Evolutionary conservation across 1,140 invertebrate genomes (phyloP).

Genomic region (Zaprionus vittiger): DNA sequence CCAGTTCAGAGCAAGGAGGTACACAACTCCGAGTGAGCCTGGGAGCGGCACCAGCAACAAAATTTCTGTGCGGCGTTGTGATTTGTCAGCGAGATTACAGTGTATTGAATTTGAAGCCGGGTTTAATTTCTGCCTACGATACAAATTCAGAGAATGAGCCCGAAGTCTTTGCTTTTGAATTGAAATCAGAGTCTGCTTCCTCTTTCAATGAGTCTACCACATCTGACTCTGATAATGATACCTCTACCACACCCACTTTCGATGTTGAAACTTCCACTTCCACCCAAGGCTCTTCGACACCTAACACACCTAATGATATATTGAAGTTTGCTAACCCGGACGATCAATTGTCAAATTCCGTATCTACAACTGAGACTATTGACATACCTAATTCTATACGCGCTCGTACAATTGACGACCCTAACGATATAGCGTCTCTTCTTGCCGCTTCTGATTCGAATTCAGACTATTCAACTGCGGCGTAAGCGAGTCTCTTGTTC

Average conservation of each 20-base stretch:
- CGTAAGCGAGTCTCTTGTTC: neutral
- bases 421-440: too few relatives aligned
- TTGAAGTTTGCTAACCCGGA: neutral
- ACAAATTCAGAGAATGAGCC: constrained; percentile 12
- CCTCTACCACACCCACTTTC: neutral
- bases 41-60: neutral
- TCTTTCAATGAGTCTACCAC: too few relatives aligned
- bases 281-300: neutral
- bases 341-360: neutral
- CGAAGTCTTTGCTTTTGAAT: constrained; percentile 8
- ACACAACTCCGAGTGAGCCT: constrained; percentile 19
- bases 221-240: neutral
- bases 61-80: neutral
- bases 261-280: neutral
- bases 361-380: too few relatives aligned
- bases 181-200: neutral
- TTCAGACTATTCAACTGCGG: neutral
- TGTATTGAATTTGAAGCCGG: constrained; percentile 15
- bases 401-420: too few relatives aligned
- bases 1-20: neutral
- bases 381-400: too few relatives aligned
- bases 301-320: neutral
- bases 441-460: neutral
- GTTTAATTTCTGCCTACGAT: constrained; percentile 16
- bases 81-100: neutral